Conservation (phyloP, 2,888 invertebrate genomes). For the Dasysyrphus albostriatus region DNA sequence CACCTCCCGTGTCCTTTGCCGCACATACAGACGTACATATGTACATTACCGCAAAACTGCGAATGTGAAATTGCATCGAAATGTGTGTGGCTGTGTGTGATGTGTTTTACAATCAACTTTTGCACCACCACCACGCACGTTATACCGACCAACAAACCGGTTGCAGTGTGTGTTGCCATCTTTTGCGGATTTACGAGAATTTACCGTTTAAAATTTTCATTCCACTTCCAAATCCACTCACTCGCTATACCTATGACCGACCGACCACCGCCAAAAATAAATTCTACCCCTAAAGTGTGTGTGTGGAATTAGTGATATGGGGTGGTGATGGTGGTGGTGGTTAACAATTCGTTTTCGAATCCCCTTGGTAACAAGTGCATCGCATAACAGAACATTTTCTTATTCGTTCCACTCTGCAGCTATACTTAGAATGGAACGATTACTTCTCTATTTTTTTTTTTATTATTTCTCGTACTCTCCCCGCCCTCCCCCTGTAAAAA, state of each 20-base stretch:
- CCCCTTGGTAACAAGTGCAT: slow-evolving; percentile 75
- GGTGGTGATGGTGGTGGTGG: slow-evolving; percentile 1
- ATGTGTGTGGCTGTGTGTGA: background rate
- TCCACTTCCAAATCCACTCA: slow-evolving; percentile 13
- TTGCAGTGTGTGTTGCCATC: slow-evolving; percentile 55
- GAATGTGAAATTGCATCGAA: slow-evolving; percentile 36
- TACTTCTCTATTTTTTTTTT: background rate
- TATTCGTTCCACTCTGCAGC: slow-evolving; percentile 34
- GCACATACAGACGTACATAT: background rate
- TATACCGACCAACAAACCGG: slow-evolving; percentile 14
- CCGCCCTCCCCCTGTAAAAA: background rate
- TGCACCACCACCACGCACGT: slow-evolving; percentile 12
- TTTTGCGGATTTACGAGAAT: slow-evolving; percentile 56
- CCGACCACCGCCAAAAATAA: slow-evolving; percentile 15
- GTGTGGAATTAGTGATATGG: background rate
- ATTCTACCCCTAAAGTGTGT: slow-evolving; percentile 28
- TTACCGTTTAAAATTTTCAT: slow-evolving; percentile 45
- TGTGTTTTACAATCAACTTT: slow-evolving; percentile 34
- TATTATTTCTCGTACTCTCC: background rate
- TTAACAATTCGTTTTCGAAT: slow-evolving; percentile 52
- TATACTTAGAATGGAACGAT: slow-evolving; percentile 46
- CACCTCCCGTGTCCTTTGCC: background rate
- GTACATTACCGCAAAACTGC: slow-evolving; percentile 54
- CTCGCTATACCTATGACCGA: background rate
- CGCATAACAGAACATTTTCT: slow-evolving; percentile 60